phyloP scores from a whole-genome alignment of 2,888 invertebrate species.

The Clunio marinus region DNA sequence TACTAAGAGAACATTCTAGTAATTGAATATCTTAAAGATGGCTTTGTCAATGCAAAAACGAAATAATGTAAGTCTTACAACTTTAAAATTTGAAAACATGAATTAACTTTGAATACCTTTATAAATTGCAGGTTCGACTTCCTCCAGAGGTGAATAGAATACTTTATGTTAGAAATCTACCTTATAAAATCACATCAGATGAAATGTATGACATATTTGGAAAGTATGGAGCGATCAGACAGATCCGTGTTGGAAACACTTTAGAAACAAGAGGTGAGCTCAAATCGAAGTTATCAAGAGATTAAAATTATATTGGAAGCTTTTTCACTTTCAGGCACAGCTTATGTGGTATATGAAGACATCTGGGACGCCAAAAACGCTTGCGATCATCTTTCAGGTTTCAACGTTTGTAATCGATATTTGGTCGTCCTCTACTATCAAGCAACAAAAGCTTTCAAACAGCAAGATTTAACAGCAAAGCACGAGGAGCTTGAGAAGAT shows the following conservation, averaged over 20 bases:
- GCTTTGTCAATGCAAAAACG: constrained; percentile 71
- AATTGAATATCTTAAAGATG: constrained; percentile 51
- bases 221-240: constrained; percentile 98
- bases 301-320: constrained; percentile 1
- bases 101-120: constrained; percentile 18
- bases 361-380: constrained; percentile 99
- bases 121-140: constrained; percentile 72
- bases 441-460: constrained; percentile 92
- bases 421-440: constrained; percentile 98
- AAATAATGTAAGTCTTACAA: constrained; percentile 62
- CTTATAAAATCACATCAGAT: constrained; percentile 98
- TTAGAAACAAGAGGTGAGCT: constrained; percentile 46
- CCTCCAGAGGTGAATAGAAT: constrained; percentile 99
- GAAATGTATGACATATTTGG: constrained; percentile 99
- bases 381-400: constrained; percentile 97
- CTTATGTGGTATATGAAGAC: constrained; percentile 99
- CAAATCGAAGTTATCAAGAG: constrained; percentile 55
- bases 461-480: constrained; percentile 91
- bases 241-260: constrained; percentile 71
- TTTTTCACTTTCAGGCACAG: constrained; percentile 65
- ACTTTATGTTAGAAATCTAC: constrained; percentile 92
- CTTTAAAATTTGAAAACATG: background rate
- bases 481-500: constrained; percentile 92
- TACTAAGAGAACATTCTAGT: too few relatives aligned
- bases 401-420: constrained; percentile 98